Conservation (phyloP, 1,140 invertebrate species). For the Dendroctonus ponderosae region DNA sequence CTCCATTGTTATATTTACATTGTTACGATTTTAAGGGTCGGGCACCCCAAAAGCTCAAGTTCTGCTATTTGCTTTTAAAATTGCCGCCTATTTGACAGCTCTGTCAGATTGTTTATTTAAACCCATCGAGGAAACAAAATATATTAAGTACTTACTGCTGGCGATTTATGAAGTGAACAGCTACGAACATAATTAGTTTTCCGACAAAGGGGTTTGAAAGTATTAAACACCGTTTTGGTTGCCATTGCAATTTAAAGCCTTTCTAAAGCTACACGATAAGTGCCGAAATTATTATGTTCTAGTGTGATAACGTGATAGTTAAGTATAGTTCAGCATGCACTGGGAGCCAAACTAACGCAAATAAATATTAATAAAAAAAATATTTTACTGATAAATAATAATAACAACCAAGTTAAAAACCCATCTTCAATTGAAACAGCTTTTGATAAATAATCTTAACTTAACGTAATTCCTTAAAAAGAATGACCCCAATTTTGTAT, state of each 20-base stretch:
- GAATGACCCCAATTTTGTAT: too few species aligned
- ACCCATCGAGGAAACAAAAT: slow-evolving; percentile 23
- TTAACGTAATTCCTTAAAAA: too few species aligned
- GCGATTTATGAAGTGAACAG: slow-evolving; percentile 22
- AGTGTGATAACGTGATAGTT: too few species aligned
- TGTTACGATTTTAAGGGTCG: slow-evolving; percentile 32
- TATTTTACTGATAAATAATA: too few species aligned
- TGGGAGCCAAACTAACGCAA: too few species aligned
- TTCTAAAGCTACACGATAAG: too few species aligned
- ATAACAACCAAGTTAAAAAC: too few species aligned
- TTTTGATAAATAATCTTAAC: too few species aligned
- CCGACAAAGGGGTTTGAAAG: slow-evolving; percentile 17
- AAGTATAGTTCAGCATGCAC: too few species aligned
- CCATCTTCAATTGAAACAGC: too few species aligned
- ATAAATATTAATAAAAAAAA: too few species aligned
- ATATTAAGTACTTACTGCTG: slow-evolving; percentile 23
- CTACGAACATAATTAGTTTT: slow-evolving; percentile 27
- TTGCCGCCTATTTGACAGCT: slow-evolving; percentile 30
- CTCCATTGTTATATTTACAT: slow-evolving; percentile 35
- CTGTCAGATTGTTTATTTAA: slow-evolving; percentile 28
- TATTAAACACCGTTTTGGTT: slow-evolving; percentile 2
- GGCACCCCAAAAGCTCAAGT: slow-evolving; percentile 14
- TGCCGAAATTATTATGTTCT: too few species aligned
- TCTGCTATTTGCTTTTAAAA: slow-evolving; percentile 30
- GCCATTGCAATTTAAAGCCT: background rate